These are phyloP conservation scores for Harpagoxenus sublaevis DNA, from an alignment of 2,888 invertebrate species.

Conservation along the genomic window DNA sequence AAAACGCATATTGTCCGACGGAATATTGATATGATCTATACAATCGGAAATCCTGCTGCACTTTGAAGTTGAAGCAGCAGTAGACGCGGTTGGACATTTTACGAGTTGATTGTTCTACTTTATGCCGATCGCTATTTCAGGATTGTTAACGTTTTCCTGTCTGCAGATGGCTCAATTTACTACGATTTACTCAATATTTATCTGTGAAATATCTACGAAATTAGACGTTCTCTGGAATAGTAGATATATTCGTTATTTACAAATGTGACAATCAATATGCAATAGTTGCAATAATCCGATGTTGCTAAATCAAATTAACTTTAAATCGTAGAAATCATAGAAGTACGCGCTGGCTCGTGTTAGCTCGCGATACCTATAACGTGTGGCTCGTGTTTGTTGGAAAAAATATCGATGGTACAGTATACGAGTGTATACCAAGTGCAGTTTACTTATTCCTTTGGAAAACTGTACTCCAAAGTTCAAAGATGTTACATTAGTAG, in stretches of 20 bases:
- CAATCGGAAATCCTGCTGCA: background rate
- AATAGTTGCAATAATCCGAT: conserved; percentile 15
- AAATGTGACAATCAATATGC: conserved; percentile 2
- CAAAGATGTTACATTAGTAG: background rate
- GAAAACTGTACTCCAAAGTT: background rate
- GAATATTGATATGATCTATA: background rate
- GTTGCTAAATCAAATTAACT: conserved; percentile 27
- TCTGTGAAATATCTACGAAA: conserved; percentile 9
- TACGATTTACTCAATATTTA: conserved; percentile 7
- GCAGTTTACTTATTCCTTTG: conserved; percentile 6
- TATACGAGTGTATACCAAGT: background rate
- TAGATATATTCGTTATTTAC: background rate
- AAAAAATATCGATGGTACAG: background rate
- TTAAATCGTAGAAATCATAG: background rate
- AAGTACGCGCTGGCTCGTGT: background rate
- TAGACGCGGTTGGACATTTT: background rate
- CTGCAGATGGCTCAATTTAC: background rate
- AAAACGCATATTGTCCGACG: background rate
- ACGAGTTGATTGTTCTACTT: conserved; percentile 21
- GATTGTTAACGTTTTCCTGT: background rate
- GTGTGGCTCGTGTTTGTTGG: background rate
- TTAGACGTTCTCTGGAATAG: background rate
- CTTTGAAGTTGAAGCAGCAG: background rate
- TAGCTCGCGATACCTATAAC: background rate
- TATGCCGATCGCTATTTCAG: background rate